phyloP scores from a whole-genome alignment of 2,797 vertebrate species.

The Rhabdomys pumilio region DNA sequence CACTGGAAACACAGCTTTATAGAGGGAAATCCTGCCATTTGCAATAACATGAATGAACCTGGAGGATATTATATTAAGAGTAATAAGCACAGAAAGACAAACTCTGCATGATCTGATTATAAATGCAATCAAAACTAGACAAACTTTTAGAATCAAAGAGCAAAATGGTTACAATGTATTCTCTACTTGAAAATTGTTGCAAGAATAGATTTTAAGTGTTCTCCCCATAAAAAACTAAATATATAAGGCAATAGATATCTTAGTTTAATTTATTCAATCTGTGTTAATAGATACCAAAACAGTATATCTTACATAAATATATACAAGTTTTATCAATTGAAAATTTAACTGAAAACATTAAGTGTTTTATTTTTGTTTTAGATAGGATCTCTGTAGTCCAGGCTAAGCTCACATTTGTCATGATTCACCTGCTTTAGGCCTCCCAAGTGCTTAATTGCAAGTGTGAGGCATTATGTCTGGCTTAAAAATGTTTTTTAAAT shows the following conservation, averaged over 20 bases:
- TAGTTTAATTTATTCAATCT: background rate
- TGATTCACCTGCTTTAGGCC: background rate
- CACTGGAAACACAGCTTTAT: background rate
- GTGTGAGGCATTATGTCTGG: background rate
- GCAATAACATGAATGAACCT: background rate
- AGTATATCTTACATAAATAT: background rate
- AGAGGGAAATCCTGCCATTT: background rate
- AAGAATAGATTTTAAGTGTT: constrained; percentile 12
- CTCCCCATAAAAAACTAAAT: background rate
- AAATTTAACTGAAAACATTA: background rate
- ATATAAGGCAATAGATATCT: background rate
- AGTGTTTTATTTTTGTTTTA: background rate
- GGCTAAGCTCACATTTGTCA: background rate
- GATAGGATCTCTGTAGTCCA: background rate
- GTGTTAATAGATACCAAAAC: background rate
- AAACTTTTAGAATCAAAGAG: background rate
- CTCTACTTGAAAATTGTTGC: background rate
- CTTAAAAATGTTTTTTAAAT: constrained; percentile 28
- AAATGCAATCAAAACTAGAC: background rate
- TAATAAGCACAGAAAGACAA: background rate
- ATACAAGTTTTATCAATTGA: background rate
- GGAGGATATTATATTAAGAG: background rate
- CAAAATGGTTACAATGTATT: background rate
- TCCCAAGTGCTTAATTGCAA: background rate
- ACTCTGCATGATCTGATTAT: background rate